phyloP scores from a whole-genome alignment of 2,888 invertebrate species.

The Mythimna pallens region DNA sequence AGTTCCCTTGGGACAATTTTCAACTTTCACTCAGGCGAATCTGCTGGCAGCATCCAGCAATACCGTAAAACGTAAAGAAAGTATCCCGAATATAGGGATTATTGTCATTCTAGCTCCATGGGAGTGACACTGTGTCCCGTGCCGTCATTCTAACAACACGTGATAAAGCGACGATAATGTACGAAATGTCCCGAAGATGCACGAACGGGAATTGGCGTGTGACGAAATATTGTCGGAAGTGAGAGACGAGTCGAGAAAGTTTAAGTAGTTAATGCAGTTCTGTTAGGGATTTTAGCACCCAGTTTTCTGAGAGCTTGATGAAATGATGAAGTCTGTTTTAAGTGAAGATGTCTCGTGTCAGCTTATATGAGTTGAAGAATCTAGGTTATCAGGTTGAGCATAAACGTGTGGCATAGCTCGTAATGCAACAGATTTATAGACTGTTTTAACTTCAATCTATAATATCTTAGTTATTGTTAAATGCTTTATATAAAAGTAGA shows the following conservation, averaged over 20 bases:
- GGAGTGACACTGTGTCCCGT: slow-evolving; percentile 34
- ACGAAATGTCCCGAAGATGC: slow-evolving; percentile 32
- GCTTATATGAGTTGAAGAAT: background rate
- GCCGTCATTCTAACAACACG: slow-evolving; percentile 23
- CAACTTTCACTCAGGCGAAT: too few species aligned
- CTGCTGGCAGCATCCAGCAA: background rate
- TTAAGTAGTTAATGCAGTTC: slow-evolving; percentile 38
- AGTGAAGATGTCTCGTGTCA: slow-evolving; percentile 4
- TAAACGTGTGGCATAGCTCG: background rate
- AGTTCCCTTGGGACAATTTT: background rate
- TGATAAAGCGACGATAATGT: slow-evolving; percentile 32
- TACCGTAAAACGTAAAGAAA: background rate
- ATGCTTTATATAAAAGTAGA: too few species aligned
- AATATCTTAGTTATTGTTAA: background rate
- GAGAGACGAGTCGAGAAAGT: slow-evolving; percentile 38
- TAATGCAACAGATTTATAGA: background rate
- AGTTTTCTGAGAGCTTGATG: background rate
- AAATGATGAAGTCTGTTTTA: slow-evolving; percentile 23
- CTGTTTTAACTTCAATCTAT: background rate
- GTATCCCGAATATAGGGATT: background rate
- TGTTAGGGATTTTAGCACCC: slow-evolving; percentile 29
- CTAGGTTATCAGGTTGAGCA: background rate
- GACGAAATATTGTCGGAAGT: slow-evolving; percentile 17
- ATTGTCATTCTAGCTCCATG: slow-evolving; percentile 32
- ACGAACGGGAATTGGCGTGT: slow-evolving; percentile 31